A percentile compares a stretch with the other conserved stretches of the same genome.
Conservation (phyloP, 2,113 vertebrate genomes). For the Anser brachyrhynchus region DNA sequence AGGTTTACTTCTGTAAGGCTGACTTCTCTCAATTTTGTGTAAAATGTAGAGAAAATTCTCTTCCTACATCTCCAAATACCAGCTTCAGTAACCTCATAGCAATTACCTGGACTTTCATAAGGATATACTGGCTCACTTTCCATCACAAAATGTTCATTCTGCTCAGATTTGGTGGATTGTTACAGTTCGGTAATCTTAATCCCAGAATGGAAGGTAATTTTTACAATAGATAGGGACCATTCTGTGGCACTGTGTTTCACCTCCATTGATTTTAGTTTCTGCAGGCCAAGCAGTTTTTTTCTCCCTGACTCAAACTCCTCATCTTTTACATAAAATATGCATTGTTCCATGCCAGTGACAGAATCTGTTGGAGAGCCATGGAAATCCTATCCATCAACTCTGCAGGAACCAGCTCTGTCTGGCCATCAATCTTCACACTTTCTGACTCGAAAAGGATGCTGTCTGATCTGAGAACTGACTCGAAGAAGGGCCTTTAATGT, state of each 20-base stretch:
- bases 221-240: not conserved
- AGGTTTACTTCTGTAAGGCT: not conserved
- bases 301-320: not conserved
- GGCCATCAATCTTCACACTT: not conserved
- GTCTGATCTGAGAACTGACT: not conserved
- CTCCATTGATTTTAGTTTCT: not conserved
- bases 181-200: not conserved
- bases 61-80: not conserved
- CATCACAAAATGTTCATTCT: not conserved
- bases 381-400: not conserved
- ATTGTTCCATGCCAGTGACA: not conserved
- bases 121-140: not conserved
- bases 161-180: not conserved
- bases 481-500: not conserved
- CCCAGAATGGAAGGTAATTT: not conserved
- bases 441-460: not conserved
- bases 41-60: not conserved
- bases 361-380: not conserved
- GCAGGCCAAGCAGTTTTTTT: not conserved
- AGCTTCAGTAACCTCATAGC: not conserved
- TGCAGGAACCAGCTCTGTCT: accelerated
- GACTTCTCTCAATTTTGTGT: not conserved
- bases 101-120: not conserved
- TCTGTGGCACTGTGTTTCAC: not conserved
- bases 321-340: not conserved